Evolutionary conservation across 2,113 vertebrate species (phyloP).

Genomic region (Pterocles burchelli): DNA sequence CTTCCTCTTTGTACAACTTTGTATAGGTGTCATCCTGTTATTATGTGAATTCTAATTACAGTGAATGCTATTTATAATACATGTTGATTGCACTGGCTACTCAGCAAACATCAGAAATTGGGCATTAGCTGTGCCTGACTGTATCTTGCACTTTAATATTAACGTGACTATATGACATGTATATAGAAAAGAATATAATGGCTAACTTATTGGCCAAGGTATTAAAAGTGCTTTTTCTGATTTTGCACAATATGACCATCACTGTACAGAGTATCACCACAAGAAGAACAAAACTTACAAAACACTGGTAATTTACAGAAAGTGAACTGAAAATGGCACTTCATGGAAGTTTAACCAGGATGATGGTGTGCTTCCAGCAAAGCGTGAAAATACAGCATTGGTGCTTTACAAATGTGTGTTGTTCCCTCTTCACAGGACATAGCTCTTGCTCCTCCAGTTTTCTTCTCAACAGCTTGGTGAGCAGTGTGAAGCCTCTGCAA

Average conservation of each 20-base stretch:
- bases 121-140: not conserved
- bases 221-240: not conserved
- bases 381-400: not conserved
- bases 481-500: not conserved
- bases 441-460: not conserved
- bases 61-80: not conserved
- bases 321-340: not conserved
- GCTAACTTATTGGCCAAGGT: not conserved
- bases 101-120: not conserved
- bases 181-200: not conserved
- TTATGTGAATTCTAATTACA: not conserved
- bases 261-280: not conserved
- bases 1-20: not conserved
- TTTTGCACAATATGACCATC: not conserved
- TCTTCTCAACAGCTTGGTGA: not conserved
- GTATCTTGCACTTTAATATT: not conserved
- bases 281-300: not conserved
- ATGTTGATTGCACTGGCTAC: not conserved
- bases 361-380: not conserved
- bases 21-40: not conserved
- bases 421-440: not conserved
- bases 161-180: not conserved
- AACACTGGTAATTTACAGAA: not conserved
- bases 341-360: not conserved
- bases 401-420: not conserved